Evolutionary conservation across 2,888 invertebrate genomes (phyloP).

Genomic region (Stegophylla sp.): DNA sequence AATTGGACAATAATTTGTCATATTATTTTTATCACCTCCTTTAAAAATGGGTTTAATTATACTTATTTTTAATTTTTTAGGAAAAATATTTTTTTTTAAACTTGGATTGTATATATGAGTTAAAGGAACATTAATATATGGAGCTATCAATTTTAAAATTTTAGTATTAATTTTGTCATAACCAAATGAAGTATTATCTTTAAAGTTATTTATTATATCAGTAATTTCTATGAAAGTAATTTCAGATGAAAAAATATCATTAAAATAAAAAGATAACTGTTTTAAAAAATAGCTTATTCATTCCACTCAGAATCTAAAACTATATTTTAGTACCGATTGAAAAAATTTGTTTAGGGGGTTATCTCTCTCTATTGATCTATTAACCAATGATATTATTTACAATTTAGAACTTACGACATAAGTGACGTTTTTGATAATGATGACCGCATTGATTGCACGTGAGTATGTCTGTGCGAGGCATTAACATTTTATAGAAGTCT

Average conservation of each 20-base stretch:
- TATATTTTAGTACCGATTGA: too few relatives aligned
- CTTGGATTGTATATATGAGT: neutral
- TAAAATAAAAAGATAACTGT: too few relatives aligned
- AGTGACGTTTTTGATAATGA: slow-evolving; percentile 76
- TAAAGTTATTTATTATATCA: too few relatives aligned
- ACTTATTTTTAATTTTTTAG: neutral
- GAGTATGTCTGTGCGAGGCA: slow-evolving; percentile 76
- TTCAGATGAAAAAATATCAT: too few relatives aligned
- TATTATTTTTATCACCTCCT: neutral
- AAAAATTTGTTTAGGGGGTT: too few relatives aligned
- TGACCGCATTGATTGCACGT: slow-evolving; percentile 85
- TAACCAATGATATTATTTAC: too few relatives aligned
- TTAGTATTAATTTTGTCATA: neutral
- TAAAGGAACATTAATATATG: neutral
- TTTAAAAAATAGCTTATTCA: too few relatives aligned
- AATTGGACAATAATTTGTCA: neutral
- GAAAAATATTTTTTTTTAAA: neutral
- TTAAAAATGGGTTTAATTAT: neutral
- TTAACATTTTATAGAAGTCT: slow-evolving; percentile 74
- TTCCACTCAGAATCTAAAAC: too few relatives aligned
- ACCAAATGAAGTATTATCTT: neutral
- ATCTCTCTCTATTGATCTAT: too few relatives aligned
- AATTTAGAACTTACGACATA: slow-evolving; percentile 89
- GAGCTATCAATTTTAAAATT: neutral
- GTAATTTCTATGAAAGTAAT: too few relatives aligned